A percentile compares a stretch with the other conserved stretches of the same genome.
Conservation (phyloP, 2,888 invertebrate genomes). For the Rotaria sp. region DNA sequence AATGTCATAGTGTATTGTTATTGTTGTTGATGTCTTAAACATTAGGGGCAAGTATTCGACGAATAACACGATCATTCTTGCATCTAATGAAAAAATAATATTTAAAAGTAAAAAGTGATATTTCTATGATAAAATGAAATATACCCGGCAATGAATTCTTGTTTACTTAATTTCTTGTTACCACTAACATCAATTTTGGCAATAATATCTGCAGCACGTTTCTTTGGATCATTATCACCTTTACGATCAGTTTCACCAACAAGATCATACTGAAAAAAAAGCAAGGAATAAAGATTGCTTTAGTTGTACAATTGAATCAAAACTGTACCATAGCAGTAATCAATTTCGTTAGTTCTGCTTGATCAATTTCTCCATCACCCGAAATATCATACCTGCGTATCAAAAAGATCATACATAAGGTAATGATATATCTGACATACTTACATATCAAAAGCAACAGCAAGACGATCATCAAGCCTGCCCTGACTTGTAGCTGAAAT, state of each 20-base stretch:
- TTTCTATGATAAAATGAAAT: not conserved
- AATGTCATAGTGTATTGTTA: not conserved
- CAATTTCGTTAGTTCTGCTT: not conserved
- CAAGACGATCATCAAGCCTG: not conserved
- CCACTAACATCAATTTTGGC: not conserved
- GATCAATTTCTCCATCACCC: not conserved
- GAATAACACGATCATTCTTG: not conserved
- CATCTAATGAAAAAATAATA: not conserved
- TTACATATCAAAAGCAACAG: conserved; percentile 12
- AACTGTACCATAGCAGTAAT: conserved; percentile 24
- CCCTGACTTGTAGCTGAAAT: not conserved
- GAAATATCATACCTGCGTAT: not conserved
- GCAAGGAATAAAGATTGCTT: too few relatives aligned
- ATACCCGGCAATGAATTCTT: not conserved
- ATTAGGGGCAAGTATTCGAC: not conserved
- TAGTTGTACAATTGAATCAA: not conserved
- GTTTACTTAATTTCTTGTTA: not conserved
- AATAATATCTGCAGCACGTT: not conserved
- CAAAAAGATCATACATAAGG: not conserved
- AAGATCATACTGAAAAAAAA: conserved; percentile 9
- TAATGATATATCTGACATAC: not conserved
- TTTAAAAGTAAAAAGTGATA: too few relatives aligned
- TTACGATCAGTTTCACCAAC: conserved; percentile 14
- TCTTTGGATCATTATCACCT: conserved; percentile 20
- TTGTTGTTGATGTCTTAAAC: not conserved